Conservation (phyloP, 30 jellyfish, hydroid and myxozoan species). For the Mastigias papua region DNA sequence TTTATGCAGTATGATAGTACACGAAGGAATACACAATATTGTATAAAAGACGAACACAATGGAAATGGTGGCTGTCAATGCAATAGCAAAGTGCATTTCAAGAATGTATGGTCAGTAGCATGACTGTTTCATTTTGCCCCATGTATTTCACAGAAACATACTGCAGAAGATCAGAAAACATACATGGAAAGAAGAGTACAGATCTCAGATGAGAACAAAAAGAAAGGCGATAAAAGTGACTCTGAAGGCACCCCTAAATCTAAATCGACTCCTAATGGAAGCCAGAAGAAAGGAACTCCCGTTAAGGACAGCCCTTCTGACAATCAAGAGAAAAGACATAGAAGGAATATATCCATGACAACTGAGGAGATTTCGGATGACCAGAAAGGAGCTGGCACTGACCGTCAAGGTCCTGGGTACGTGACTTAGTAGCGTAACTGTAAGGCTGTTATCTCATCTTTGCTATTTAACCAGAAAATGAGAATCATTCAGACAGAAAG, state of each 20-base stretch:
- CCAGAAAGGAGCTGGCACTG: constrained; percentile 12
- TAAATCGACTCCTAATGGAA: constrained; percentile 52
- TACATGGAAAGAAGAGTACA: constrained; percentile 61
- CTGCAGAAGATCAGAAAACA: constrained; percentile 62
- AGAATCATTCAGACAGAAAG: background rate
- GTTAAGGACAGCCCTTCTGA: constrained; percentile 60
- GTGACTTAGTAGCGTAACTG: background rate
- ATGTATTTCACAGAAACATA: constrained; percentile 20
- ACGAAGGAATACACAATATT: too few species aligned
- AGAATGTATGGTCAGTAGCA: too few species aligned
- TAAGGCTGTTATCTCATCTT: too few species aligned
- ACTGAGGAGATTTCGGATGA: constrained; percentile 52
- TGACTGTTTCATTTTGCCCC: too few species aligned
- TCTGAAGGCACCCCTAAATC: constrained; percentile 33
- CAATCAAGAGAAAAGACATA: constrained; percentile 27
- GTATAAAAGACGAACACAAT: too few species aligned
- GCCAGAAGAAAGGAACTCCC: constrained; percentile 62
- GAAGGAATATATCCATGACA: constrained; percentile 12
- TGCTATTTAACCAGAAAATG: too few species aligned
- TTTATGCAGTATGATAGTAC: too few species aligned
- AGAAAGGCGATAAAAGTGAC: constrained; percentile 37
- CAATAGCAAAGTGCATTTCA: too few species aligned
- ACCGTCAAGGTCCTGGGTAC: constrained; percentile 9
- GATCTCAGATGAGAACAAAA: constrained; percentile 33
- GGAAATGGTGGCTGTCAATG: too few species aligned